Evolutionary conservation across 2,888 invertebrate species (phyloP).

Genomic region (Nudaria mundana): DNA sequence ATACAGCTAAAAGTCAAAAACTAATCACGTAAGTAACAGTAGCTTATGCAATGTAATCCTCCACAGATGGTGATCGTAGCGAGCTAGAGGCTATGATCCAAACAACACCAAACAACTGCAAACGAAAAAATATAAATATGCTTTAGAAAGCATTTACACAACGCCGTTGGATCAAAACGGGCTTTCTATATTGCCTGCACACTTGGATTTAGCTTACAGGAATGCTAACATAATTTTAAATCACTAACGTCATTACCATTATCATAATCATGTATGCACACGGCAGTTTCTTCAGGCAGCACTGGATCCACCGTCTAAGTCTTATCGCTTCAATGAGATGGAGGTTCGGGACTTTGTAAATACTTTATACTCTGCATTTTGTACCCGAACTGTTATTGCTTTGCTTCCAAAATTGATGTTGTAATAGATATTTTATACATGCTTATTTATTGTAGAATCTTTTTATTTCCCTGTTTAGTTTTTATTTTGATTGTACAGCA

Average conservation of each 20-base stretch:
- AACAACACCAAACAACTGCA: constrained; percentile 82
- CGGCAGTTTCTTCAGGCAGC: constrained; percentile 69
- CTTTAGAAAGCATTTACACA: constrained; percentile 75
- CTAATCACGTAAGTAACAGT: constrained; percentile 61
- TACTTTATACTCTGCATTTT: constrained; percentile 27
- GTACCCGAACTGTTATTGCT: constrained; percentile 31
- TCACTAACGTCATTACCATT: constrained; percentile 59
- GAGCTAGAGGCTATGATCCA: constrained; percentile 82
- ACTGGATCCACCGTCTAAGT: constrained; percentile 68
- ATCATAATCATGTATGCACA: constrained; percentile 58
- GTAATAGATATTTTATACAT: constrained; percentile 21
- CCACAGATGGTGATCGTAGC: constrained; percentile 82
- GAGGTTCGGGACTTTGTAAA: constrained; percentile 64
- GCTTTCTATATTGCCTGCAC: constrained; percentile 77
- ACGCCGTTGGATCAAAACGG: constrained; percentile 68
- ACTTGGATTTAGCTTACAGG: constrained; percentile 75
- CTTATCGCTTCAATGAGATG: constrained; percentile 60
- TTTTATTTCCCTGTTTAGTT: no score
- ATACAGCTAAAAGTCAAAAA: constrained; percentile 26
- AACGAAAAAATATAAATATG: constrained; percentile 82
- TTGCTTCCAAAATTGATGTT: constrained; percentile 33
- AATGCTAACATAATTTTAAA: constrained; percentile 64
- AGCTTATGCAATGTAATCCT: constrained; percentile 79
- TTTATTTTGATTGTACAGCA: constrained; percentile 17
- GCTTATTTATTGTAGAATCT: no score